phyloP scores from a whole-genome alignment of 2,797 vertebrate species.

The Brotula barbata region DNA sequence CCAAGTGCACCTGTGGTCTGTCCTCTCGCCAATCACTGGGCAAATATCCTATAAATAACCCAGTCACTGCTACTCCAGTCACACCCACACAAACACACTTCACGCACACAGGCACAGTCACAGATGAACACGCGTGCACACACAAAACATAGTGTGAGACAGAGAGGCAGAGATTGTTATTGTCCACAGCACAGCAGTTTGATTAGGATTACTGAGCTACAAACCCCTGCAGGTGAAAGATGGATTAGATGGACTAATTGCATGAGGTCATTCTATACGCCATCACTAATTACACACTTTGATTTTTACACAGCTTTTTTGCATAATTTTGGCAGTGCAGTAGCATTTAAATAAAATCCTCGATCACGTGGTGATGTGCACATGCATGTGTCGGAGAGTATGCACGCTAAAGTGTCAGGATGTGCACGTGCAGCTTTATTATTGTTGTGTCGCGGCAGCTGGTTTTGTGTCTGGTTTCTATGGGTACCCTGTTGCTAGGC shows the following conservation, averaged over 20 bases:
- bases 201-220: slow-evolving; percentile 6
- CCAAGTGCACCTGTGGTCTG: slow-evolving; percentile 70
- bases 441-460: slow-evolving; percentile 65
- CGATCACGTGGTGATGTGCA: slow-evolving; percentile 5
- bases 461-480: slow-evolving; percentile 78
- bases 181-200: not conserved
- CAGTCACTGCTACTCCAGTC: slow-evolving; percentile 63
- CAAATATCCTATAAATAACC: slow-evolving; percentile 79
- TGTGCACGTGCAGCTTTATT: slow-evolving; percentile 59
- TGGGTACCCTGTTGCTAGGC: slow-evolving; percentile 82
- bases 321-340: not conserved
- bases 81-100: slow-evolving; percentile 40
- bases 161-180: not conserved
- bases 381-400: not conserved
- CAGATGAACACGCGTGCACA: slow-evolving; percentile 32
- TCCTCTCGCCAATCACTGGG: slow-evolving; percentile 76
- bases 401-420: slow-evolving; percentile 12
- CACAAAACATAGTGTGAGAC: slow-evolving; percentile 17
- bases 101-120: slow-evolving; percentile 15
- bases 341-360: slow-evolving; percentile 22
- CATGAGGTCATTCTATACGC: not conserved
- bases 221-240: slow-evolving; percentile 20
- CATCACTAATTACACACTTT: not conserved
- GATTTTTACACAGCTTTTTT: too few relatives aligned
- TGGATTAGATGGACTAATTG: not conserved